Conservation (phyloP, 2,888 invertebrate species). For the Odontocolon sp. region DNA sequence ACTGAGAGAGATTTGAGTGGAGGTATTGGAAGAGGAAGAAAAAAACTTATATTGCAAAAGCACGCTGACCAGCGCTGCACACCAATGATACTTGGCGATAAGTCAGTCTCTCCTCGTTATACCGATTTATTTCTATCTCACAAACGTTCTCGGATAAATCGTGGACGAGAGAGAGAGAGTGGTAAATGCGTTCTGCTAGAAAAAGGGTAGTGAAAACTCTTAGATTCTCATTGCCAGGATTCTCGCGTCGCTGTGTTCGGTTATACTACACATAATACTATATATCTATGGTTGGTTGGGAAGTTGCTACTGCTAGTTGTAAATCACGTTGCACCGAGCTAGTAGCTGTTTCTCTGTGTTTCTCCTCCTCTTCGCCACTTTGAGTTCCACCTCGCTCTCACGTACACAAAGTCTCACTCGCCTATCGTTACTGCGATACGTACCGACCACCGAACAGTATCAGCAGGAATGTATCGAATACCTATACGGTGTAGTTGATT, state of each 20-base stretch:
- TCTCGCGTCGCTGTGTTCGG: not conserved
- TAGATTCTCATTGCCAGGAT: slow-evolving; percentile 28
- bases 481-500: slow-evolving; percentile 1
- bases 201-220: slow-evolving; percentile 43
- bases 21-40: not conserved
- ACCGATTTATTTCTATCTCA: slow-evolving; percentile 56
- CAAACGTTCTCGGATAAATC: slow-evolving; percentile 44
- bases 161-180: slow-evolving; percentile 19
- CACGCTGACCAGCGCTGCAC: not conserved
- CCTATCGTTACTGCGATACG: slow-evolving; percentile 46
- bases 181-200: slow-evolving; percentile 30
- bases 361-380: slow-evolving; percentile 28
- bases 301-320: slow-evolving; percentile 44
- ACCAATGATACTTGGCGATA: slow-evolving; percentile 27
- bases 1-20: slow-evolving; percentile 17
- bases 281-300: slow-evolving; percentile 1
- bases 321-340: slow-evolving; percentile 51
- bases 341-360: slow-evolving; percentile 28
- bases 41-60: slow-evolving; percentile 11
- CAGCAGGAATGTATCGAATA: not conserved
- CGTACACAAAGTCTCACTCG: slow-evolving; percentile 21
- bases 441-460: slow-evolving; percentile 14
- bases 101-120: slow-evolving; percentile 49
- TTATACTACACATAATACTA: not conserved
- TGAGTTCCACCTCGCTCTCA: slow-evolving; percentile 13